Evolutionary conservation across 2,888 invertebrate species (phyloP).

Genomic region (Hetaerina titia): DNA sequence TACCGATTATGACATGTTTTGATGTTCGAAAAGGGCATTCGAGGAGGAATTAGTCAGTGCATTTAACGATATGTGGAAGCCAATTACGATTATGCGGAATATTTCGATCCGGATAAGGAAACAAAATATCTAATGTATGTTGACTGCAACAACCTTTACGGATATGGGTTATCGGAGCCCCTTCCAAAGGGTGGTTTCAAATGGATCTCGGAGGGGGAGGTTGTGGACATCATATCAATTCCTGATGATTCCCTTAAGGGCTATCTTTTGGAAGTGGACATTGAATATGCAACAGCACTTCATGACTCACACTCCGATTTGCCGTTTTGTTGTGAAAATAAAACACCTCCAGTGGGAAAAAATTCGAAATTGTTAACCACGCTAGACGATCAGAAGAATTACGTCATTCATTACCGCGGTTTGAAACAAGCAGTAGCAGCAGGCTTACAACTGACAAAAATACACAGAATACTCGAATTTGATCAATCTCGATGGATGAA

Average conservation of each 20-base stretch:
- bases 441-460: constrained; percentile 71
- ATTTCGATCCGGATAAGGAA: constrained; percentile 72
- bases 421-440: constrained; percentile 33
- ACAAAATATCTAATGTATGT: constrained; percentile 73
- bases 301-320: constrained; percentile 71
- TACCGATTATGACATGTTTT: constrained; percentile 74
- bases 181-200: constrained; percentile 1
- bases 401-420: constrained; percentile 7
- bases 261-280: constrained; percentile 71
- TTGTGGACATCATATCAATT: no score
- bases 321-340: constrained; percentile 70
- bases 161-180: neutral
- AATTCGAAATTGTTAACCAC: constrained; percentile 44
- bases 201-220: neutral
- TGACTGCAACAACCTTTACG: constrained; percentile 70
- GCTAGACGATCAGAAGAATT: neutral
- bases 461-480: constrained; percentile 71
- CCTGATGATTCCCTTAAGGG: constrained; percentile 47
- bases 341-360: neutral
- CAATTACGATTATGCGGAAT: constrained; percentile 74
- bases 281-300: constrained; percentile 71
- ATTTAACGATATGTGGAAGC: constrained; percentile 73
- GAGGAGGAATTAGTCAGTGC: constrained; percentile 74
- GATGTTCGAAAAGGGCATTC: constrained; percentile 73
- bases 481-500: constrained; percentile 71